phyloP scores from a whole-genome alignment of 2,113 vertebrate species.

The Semnopithecus entellus region DNA sequence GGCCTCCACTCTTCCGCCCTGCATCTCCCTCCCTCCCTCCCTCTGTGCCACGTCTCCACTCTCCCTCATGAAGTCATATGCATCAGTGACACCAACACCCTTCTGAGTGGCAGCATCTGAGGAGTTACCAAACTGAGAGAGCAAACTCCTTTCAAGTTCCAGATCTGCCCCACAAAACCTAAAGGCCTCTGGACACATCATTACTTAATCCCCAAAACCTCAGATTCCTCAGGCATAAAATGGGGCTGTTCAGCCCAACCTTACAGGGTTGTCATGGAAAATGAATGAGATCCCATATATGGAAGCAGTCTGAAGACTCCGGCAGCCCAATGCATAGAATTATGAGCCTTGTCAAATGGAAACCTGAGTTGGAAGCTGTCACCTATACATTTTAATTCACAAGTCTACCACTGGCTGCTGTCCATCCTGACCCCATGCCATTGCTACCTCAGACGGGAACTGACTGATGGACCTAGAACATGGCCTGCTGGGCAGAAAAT shows the following conservation, averaged over 20 bases:
- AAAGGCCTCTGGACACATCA: not conserved
- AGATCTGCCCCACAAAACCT: not conserved
- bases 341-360: not conserved
- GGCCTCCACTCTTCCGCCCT: not conserved
- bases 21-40: not conserved
- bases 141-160: not conserved
- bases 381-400: not conserved
- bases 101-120: not conserved
- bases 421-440: not conserved
- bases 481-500: not conserved
- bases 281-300: not conserved
- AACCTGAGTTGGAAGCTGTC: not conserved
- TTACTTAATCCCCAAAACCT: not conserved
- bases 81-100: not conserved
- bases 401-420: not conserved
- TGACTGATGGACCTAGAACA: not conserved
- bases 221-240: not conserved
- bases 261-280: not conserved
- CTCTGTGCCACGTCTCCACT: not conserved
- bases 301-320: not conserved
- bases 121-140: not conserved
- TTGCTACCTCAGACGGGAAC: not conserved
- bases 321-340: fast-evolving
- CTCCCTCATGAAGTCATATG: not conserved
- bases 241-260: not conserved